A percentile compares a stretch with the other conserved stretches of the same genome.
phyloP scores from a whole-genome alignment of 2,888 invertebrate species.

The Periphyllus acericola region DNA sequence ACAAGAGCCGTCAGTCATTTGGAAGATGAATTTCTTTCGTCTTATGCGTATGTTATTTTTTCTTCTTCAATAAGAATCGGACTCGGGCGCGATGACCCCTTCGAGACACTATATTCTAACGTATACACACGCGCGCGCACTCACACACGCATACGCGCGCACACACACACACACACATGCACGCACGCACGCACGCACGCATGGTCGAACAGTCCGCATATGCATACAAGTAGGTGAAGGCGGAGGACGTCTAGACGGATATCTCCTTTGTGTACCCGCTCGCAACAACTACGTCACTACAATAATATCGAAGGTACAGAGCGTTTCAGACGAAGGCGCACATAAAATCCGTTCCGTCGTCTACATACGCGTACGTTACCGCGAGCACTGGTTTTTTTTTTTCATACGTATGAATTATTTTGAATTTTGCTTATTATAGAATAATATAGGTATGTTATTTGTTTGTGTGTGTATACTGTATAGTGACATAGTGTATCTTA shows the following conservation, averaged over 20 bases:
- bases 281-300: constrained; percentile 28
- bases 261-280: constrained; percentile 24
- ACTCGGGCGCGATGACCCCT: constrained; percentile 57
- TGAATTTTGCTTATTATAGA: neutral
- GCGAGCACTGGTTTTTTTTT: neutral
- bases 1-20: constrained; percentile 50
- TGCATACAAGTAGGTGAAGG: constrained; percentile 53
- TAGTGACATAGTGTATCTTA: no score
- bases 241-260: constrained; percentile 56
- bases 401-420: neutral
- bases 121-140: neutral
- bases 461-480: no score
- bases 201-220: constrained; percentile 3
- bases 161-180: neutral
- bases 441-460: no score
- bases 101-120: neutral
- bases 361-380: neutral
- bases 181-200: neutral
- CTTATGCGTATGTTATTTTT: neutral
- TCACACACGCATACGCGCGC: neutral
- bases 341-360: neutral
- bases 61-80: constrained; percentile 23
- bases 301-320: constrained; percentile 7
- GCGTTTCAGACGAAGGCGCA: neutral
- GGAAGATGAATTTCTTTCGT: constrained; percentile 48